Conservation (phyloP, 92 coral and sea anemone genomes). For the Siderastrea siderea region DNA sequence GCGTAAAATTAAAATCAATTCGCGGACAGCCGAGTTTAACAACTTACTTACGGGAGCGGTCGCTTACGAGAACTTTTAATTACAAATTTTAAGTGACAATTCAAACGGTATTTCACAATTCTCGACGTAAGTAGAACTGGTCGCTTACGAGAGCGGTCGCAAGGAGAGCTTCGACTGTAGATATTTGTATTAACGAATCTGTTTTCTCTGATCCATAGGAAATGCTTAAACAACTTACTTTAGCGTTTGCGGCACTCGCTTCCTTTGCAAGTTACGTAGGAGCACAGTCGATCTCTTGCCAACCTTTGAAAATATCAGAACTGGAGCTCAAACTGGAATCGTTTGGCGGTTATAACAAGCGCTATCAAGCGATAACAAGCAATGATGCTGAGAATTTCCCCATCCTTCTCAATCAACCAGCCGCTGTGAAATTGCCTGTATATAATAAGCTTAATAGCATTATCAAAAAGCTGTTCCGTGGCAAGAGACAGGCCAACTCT, state of each 20-base stretch:
- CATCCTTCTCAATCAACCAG: neutral
- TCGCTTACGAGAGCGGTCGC: no score
- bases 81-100: no score
- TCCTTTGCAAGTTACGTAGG: neutral
- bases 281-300: neutral
- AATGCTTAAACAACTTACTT: neutral
- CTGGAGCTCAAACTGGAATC: constrained; percentile 1
- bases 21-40: no score
- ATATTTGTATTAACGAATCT: neutral
- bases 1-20: no score
- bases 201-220: neutral
- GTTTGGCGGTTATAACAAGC: constrained; percentile 31
- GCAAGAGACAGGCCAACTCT: neutral
- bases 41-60: no score
- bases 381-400: constrained; percentile 11
- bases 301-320: neutral
- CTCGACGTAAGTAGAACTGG: no score
- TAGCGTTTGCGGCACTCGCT: neutral
- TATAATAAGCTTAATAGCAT: neutral
- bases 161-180: no score
- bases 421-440: neutral
- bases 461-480: neutral
- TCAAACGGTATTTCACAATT: no score
- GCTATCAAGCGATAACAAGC: constrained; percentile 32
- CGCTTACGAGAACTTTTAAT: no score